Base-by-base conservation (phyloP, 2,113 vertebrate species). In the Anolis sagrei region DNA sequence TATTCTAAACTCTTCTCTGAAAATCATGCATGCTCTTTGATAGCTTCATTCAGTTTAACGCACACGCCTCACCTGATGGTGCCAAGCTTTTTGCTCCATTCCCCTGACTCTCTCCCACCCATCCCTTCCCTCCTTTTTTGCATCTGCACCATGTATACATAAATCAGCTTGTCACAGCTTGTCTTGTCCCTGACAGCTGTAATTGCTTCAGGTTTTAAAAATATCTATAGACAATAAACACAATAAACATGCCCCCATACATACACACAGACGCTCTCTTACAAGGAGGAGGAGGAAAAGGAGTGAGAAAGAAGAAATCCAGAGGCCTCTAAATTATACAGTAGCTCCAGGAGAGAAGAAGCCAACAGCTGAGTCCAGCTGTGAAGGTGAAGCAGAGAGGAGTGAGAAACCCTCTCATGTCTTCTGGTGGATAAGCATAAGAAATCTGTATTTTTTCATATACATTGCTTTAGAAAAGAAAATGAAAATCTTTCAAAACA, bases 201-300 rank as follows among this genome's bases (percentile, higher is more conserved):
- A 97, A 97, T 97, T 96, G 96, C 95, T 95, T 91, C 94, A 90
- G 95, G 95, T 96, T 96, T 95, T 95, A 96, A 97, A 97, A 97
- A 96, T 96, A 97, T 95, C 96, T 95, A 94, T 88, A 95, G 95
- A 96, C 95, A 96, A 96, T 96, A 95, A 92, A 93, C 94, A 92
- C 92, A 83, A 96, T 96, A 95, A 92, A 94, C 93, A 91, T 44
- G 39, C 39, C 5, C 39, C 39, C 39, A 44, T 5, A 44, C 89
- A 78, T 16, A 76, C 80, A 6, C 76, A 68, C 25, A 68, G 39
- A 44, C 39, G 5, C 39, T 44, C 39, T 44, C 6, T 23, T 9
- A 66, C 7, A 66, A 92, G 9, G 34, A 49, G 9, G 19, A 39
- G 14, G 91, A 13, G 25, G 18, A 87, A 86, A 89, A 87, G 91